Evolutionary conservation across 2,113 vertebrate genomes (phyloP).

Genomic region (Nothocercus nigrocapillus): DNA sequence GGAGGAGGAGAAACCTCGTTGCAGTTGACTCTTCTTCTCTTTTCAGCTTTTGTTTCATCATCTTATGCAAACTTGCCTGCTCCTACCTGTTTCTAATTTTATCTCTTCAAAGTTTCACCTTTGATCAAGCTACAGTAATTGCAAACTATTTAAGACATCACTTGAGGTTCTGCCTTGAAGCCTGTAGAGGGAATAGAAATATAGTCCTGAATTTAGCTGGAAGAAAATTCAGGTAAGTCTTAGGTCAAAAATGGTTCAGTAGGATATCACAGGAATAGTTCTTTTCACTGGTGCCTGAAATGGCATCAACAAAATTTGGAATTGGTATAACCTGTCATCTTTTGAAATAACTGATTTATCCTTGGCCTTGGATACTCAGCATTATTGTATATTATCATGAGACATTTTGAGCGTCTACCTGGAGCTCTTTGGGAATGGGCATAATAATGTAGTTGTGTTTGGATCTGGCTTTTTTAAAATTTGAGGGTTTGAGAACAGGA

Average conservation of each 20-base stretch:
- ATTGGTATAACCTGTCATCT: not conserved
- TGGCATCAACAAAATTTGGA: not conserved
- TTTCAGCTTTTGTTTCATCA: not conserved
- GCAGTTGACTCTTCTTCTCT: not conserved
- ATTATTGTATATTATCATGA: not conserved
- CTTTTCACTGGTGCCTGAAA: not conserved
- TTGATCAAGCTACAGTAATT: not conserved
- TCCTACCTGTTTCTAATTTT: not conserved
- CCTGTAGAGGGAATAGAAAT: not conserved
- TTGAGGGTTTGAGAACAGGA: not conserved
- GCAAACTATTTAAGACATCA: not conserved
- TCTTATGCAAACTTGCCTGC: not conserved
- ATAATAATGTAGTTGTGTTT: not conserved
- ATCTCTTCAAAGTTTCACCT: not conserved
- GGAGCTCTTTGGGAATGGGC: not conserved
- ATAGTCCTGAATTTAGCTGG: not conserved
- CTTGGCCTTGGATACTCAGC: accelerated
- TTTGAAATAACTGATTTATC: not conserved
- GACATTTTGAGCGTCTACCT: accelerated
- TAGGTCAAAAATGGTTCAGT: not conserved
- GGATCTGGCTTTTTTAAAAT: not conserved
- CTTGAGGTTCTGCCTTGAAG: not conserved
- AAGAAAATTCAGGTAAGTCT: not conserved
- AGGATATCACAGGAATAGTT: not conserved
- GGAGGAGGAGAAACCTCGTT: not conserved